These are phyloP conservation scores for Ceraclea dissimilis DNA, from an alignment of 2,888 invertebrate genomes.

Conservation along the genomic window DNA sequence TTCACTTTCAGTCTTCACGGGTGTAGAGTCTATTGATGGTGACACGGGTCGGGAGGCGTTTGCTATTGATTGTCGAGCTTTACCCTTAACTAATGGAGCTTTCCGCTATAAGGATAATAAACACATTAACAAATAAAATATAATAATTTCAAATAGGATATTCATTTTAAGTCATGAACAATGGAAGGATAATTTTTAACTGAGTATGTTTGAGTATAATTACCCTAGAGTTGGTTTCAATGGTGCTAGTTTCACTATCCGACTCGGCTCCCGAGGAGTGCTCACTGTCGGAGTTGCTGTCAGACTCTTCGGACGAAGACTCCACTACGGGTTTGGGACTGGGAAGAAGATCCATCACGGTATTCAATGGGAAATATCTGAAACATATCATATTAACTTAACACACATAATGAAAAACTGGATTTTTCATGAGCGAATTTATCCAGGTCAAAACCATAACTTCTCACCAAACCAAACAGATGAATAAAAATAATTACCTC, in stretches of 20 bases:
- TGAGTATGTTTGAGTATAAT: background rate
- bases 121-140: background rate
- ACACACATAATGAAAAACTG: too few relatives aligned
- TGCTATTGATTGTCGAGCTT: slow-evolving; percentile 6
- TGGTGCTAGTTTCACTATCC: slow-evolving; percentile 31
- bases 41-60: slow-evolving; percentile 10
- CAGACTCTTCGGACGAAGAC: slow-evolving; percentile 31
- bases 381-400: slow-evolving; percentile 11
- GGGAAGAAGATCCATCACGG: slow-evolving; percentile 54
- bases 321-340: slow-evolving; percentile 34
- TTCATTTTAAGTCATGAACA: too few relatives aligned
- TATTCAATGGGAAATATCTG: slow-evolving; percentile 88
- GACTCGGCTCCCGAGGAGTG: slow-evolving; percentile 36
- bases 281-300: slow-evolving; percentile 37
- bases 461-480: too few relatives aligned
- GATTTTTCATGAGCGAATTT: too few relatives aligned
- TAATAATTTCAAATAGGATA: too few relatives aligned
- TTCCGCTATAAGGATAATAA: slow-evolving; percentile 35
- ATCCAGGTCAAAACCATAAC: too few relatives aligned
- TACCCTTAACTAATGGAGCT: slow-evolving; percentile 24
- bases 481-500: slow-evolving; percentile 37
- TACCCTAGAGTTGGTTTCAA: background rate
- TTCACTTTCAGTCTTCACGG: background rate
- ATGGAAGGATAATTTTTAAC: background rate
- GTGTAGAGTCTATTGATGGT: background rate